Evolutionary conservation across 1,140 invertebrate species (phyloP), one percentile per base, ranked within the genome.

Genomic region (Eumeta japonica): DNA sequence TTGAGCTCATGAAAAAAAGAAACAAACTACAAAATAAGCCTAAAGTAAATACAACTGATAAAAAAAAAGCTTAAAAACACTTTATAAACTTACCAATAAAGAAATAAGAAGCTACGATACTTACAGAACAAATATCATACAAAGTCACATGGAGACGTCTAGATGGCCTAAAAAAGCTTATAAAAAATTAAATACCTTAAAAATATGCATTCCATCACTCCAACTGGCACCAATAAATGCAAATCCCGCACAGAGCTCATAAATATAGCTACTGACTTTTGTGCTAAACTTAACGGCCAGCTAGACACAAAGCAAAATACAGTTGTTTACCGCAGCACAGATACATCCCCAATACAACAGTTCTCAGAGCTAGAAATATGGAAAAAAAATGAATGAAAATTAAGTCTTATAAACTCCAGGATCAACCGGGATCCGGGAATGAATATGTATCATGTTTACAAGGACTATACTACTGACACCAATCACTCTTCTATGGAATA

Each of bases 1-100:
- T 50, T 28, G 12, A 53, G 9, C 43, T 51, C 9, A 53, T 53
- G 48, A 53, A 46, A 35, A 30, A 51, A 50, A 43, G 46, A 42
- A 50, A 17, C 3, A 5, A 44, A 37, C 20, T 57, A 42, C 49
- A 55, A 45, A 58, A 52, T 16, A 46, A 55, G 18, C 16, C 39
- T 3, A 50, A 46, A 32, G 19, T 50, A 32, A 53, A 35, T 12
- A 41, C 33, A 41, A 30, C 15, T 11, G 45, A 49, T 2, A 55
- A 51, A 41, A 31, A 49, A 45, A 45, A 57, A 57, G 48, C 2
- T 12, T 36, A n/a, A n/a, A n/a, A n/a, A n/a, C n/a, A n/a, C n/a
- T n/a, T n/a, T n/a, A n/a, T n/a, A n/a, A n/a, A n/a, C 48, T 11
- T 11, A 33, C 3, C 14, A 33, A 33, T 11, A 18, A 33, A 18